These are phyloP conservation scores for Orycteropus afer DNA, from an alignment of 2,113 vertebrate genomes.

Conservation along the genomic window DNA sequence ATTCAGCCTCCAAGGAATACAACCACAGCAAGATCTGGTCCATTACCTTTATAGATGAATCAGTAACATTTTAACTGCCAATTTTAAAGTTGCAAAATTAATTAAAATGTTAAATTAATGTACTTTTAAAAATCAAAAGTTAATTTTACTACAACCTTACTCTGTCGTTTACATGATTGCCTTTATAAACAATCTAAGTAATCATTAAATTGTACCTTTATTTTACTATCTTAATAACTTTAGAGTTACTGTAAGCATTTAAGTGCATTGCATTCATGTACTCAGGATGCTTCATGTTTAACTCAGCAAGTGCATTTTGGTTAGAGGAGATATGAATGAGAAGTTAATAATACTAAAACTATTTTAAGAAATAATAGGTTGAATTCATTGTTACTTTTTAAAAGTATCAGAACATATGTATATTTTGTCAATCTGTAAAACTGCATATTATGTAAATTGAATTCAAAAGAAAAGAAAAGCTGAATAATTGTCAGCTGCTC, in stretches of 20 bases:
- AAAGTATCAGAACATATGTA: constrained; percentile 10
- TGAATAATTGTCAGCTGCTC: constrained; percentile 6
- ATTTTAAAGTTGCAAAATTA: constrained; percentile 41
- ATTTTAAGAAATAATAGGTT: constrained; percentile 50
- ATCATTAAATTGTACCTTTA: background rate
- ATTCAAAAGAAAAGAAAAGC: constrained; percentile 26
- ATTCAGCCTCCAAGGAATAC: background rate
- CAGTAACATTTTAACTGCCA: constrained; percentile 3
- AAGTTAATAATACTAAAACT: constrained; percentile 20
- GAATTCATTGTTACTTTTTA: constrained; percentile 19
- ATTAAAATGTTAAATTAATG: constrained; percentile 48
- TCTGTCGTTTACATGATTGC: constrained; percentile 57
- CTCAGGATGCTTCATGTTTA: background rate
- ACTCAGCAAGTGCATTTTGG: constrained; percentile 30
- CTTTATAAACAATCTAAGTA: constrained; percentile 34
- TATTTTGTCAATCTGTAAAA: constrained; percentile 3
- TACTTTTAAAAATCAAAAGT: constrained; percentile 47
- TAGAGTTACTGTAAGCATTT: background rate
- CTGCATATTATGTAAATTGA: constrained; percentile 29
- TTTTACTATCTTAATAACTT: constrained; percentile 47
- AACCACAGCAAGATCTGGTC: constrained; percentile 20
- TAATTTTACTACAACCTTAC: constrained; percentile 23
- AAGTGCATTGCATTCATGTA: background rate
- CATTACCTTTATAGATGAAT: constrained; percentile 1
- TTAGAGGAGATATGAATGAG: constrained; percentile 13